Percentiles rank a stretch among this genome's conserved stretches.
Conservation (phyloP, 2,888 invertebrate genomes). For the Leptogaster cylindrica region DNA sequence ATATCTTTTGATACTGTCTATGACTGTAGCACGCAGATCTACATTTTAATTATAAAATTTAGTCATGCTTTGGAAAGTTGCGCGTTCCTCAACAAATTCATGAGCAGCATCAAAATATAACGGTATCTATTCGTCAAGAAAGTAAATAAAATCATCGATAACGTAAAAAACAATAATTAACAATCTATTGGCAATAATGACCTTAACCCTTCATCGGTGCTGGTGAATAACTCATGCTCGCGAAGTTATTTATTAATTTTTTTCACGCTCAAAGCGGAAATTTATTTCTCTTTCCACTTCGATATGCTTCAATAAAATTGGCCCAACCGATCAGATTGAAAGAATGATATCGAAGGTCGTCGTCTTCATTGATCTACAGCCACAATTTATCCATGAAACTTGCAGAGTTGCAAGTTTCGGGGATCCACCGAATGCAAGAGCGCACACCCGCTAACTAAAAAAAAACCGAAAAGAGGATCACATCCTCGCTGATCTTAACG, state of each 20-base stretch:
- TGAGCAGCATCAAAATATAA: no score
- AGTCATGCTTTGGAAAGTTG: no score
- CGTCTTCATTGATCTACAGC: constrained; percentile 25
- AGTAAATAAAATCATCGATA: no score
- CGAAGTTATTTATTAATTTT: neutral
- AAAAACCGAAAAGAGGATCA: neutral
- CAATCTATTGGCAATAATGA: constrained; percentile 17
- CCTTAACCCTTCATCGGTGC: neutral
- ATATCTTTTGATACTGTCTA: no score
- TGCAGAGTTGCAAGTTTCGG: constrained; percentile 10
- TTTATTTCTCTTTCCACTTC: neutral
- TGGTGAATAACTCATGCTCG: no score
- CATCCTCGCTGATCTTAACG: constrained; percentile 21
- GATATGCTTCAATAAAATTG: constrained; percentile 10
- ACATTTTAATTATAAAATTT: no score
- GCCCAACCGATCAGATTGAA: constrained; percentile 24
- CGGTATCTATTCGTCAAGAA: no score
- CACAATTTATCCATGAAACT: constrained; percentile 20
- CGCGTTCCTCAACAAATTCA: no score
- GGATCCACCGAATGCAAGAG: no score
- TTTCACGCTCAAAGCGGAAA: neutral
- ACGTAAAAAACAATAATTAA: no score
- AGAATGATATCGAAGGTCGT: constrained; percentile 23
- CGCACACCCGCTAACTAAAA: neutral
- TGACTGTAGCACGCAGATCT: no score